Evolutionary conservation across 2,113 vertebrate genomes (phyloP).

Genomic region (Empidonax alnorum): DNA sequence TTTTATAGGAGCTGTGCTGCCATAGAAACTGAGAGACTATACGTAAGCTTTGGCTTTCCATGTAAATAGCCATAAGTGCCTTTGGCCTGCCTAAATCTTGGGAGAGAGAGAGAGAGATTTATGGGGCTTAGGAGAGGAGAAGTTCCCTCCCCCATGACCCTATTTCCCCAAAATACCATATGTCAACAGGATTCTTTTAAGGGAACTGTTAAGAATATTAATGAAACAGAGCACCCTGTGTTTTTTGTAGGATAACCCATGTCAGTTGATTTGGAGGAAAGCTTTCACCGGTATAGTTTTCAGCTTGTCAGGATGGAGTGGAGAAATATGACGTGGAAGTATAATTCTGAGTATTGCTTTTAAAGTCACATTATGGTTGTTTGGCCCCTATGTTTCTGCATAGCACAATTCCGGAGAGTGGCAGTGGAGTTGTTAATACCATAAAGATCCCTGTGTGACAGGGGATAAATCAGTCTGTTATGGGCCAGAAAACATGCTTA

Average conservation of each 20-base stretch:
- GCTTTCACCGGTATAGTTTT: background rate
- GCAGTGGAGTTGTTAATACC: background rate
- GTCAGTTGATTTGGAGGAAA: background rate
- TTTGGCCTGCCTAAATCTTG: background rate
- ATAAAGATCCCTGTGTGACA: background rate
- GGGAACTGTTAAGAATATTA: background rate
- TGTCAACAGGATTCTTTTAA: background rate
- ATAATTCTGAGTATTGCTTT: background rate
- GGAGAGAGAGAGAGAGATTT: background rate
- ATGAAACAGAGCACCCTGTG: background rate
- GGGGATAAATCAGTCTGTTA: background rate
- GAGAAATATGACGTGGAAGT: background rate
- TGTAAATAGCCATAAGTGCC: conserved; percentile 12
- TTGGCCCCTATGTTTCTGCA: background rate
- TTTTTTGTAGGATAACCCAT: background rate
- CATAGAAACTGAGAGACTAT: conserved; percentile 17
- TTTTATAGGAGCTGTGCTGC: conserved; percentile 27
- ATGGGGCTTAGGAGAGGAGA: background rate
- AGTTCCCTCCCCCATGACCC: background rate
- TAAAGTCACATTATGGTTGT: background rate
- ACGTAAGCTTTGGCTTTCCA: background rate
- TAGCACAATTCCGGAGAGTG: background rate
- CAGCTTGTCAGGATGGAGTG: background rate
- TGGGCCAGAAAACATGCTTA: background rate
- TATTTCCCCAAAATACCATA: background rate